Conservation (phyloP, 2,888 invertebrate genomes). For the Nineta flava region DNA sequence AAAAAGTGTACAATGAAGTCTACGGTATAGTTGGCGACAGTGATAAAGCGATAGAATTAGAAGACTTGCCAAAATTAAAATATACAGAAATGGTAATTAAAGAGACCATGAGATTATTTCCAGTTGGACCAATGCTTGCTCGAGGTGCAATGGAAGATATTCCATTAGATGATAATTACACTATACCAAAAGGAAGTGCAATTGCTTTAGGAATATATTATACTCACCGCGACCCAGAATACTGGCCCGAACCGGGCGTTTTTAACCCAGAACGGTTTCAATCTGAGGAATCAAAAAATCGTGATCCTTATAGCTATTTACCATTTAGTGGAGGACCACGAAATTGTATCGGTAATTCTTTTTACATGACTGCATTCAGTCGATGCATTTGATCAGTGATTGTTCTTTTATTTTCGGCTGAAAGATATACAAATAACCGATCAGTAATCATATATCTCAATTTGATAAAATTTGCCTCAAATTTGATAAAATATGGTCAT, state of each 20-base stretch:
- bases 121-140: slow-evolving; percentile 11
- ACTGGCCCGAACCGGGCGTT: slow-evolving; percentile 38
- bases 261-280: slow-evolving; percentile 44
- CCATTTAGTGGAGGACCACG: slow-evolving; percentile 33
- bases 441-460: too few relatives aligned
- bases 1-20: slow-evolving; percentile 13
- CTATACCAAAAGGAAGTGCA: slow-evolving; percentile 30
- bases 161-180: slow-evolving; percentile 17
- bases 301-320: slow-evolving; percentile 32
- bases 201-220: slow-evolving; percentile 28
- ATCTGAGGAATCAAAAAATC: slow-evolving; percentile 28
- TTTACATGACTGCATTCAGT: neutral
- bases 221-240: slow-evolving; percentile 32
- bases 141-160: slow-evolving; percentile 6
- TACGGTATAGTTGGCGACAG: slow-evolving; percentile 29
- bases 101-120: slow-evolving; percentile 16
- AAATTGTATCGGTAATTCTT: slow-evolving; percentile 33
- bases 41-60: slow-evolving; percentile 24
- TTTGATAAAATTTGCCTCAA: too few relatives aligned
- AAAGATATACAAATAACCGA: too few relatives aligned
- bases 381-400: neutral
- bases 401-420: neutral
- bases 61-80: slow-evolving; percentile 13
- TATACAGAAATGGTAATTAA: slow-evolving; percentile 16
- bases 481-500: too few relatives aligned